Conservation (phyloP, 2,113 vertebrate species). For the Pipra filicauda region DNA sequence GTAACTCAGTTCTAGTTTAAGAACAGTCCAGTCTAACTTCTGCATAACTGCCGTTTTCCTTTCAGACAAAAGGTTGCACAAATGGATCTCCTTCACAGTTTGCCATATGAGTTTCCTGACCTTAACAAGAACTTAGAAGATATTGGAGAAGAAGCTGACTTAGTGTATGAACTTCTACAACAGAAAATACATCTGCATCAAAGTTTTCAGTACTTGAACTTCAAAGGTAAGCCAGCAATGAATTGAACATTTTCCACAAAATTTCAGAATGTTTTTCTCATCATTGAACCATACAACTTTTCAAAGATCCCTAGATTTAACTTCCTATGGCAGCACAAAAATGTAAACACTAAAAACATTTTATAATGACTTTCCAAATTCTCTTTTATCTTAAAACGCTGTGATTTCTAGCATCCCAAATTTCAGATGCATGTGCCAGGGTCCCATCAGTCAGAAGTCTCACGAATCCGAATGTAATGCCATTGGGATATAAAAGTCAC, state of each 20-base stretch:
- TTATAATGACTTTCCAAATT: neutral
- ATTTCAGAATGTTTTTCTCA: neutral
- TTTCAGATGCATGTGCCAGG: neutral
- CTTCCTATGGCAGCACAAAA: neutral
- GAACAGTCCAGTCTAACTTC: neutral
- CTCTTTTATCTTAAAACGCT: neutral
- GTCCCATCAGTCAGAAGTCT: neutral
- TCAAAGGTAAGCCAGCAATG: slow-evolving; percentile 50
- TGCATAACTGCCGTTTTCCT: neutral
- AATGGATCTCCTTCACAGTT: slow-evolving; percentile 65
- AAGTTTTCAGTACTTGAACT: slow-evolving; percentile 16
- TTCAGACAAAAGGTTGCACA: slow-evolving; percentile 73
- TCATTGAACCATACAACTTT: neutral
- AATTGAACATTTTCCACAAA: neutral
- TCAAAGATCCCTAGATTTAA: neutral
- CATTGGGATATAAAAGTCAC: neutral
- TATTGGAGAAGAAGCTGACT: slow-evolving; percentile 70
- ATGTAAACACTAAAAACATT: neutral
- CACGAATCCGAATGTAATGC: neutral
- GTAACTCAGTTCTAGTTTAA: neutral
- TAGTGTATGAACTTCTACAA: slow-evolving; percentile 63
- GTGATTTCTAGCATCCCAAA: neutral
- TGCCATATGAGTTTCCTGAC: slow-evolving; percentile 62
- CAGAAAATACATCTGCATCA: slow-evolving; percentile 37
- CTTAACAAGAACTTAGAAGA: slow-evolving; percentile 73